These are phyloP conservation scores for Mellilla xanthometata DNA, from an alignment of 2,888 invertebrate species.

Conservation along the genomic window DNA sequence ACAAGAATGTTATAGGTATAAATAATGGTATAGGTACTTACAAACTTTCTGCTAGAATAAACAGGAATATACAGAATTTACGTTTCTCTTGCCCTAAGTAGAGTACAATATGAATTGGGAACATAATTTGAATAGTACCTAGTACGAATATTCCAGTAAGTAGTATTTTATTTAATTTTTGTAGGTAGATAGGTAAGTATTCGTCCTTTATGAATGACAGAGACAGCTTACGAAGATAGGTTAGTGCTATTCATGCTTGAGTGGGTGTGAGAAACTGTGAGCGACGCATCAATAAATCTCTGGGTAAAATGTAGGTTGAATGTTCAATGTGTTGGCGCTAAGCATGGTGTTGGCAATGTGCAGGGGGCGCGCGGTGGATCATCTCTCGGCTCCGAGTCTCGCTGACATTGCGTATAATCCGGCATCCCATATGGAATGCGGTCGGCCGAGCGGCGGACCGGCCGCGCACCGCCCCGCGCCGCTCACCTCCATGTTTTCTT, in stretches of 20 bases:
- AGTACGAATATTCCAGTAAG: too few species aligned
- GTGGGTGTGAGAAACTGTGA: constrained; percentile 42
- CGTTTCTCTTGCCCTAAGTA: too few species aligned
- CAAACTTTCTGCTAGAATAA: too few species aligned
- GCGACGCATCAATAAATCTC: constrained; percentile 39
- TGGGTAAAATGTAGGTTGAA: not conserved
- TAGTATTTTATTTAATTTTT: too few species aligned
- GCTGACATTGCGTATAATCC: constrained; percentile 81
- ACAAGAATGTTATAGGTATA: constrained; percentile 40
- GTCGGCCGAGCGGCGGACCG: constrained; percentile 70
- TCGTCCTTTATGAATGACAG: too few species aligned
- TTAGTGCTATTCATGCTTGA: not conserved
- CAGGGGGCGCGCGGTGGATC: constrained; percentile 38
- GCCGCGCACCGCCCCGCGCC: constrained; percentile 61
- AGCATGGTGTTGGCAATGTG: constrained; percentile 42
- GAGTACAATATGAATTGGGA: too few species aligned
- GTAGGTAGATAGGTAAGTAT: too few species aligned
- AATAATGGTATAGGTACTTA: too few species aligned
- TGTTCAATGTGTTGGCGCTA: constrained; percentile 5
- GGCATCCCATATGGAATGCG: constrained; percentile 80
- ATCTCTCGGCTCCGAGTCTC: constrained; percentile 59
- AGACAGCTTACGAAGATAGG: constrained; percentile 2
- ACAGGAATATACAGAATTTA: too few species aligned
- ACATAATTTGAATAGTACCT: too few species aligned
- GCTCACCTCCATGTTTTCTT: constrained; percentile 75